Evolutionary conservation across 2,797 vertebrate genomes (phyloP), one percentile per base, ranked within the genome.

Genomic region (Aselliscus stoliczkanus): DNA sequence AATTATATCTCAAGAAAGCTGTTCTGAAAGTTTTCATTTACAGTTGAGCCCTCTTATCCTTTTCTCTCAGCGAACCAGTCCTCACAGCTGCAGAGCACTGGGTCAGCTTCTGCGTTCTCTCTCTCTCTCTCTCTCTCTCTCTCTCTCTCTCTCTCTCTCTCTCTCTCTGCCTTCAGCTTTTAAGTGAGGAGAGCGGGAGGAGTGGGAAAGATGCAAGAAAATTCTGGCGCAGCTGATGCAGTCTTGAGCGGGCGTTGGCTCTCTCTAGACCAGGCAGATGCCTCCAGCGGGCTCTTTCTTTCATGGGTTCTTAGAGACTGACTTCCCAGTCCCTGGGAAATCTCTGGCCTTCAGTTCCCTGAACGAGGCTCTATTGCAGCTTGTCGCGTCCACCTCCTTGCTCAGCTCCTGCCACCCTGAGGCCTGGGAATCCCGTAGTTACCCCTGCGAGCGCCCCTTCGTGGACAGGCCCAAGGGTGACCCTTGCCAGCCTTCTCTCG

Each of bases 181-280:
- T 39, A 31, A n/a, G 15, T 3, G n/a, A 29, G 73, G 50, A 42
- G 25, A 29, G 29, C 7, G 0, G 58, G 76, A 62, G 73, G 34
- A 27, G 8, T 5, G 5, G 60, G 29, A 47, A 34, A 54, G 56
- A 25, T 25, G 29, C 39, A 15, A 7, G 82, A 34, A 5, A 27
- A 39, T 23, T 14, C 50, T 56, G 56, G 56, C 25, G 7, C 4
- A 14, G 2, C n/a, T n/a, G 14, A 18, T 0, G 0, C n/a, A 1
- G 29, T 31, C 52, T 44, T 27, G 47, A 52, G 69, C 18, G 13
- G 47, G 15, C 11, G 14, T 29, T 4, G 4, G 47, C 60, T 65
- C 13, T 37, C 52, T n/a, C 44, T 23, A 58, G 29, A 21, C 18
- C 27, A 1, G 12, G n/a, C 56, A 56, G 84, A 7, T 20, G 9